Evolutionary conservation across 2,113 vertebrate genomes (phyloP).

Genomic region (Labeo catla): DNA sequence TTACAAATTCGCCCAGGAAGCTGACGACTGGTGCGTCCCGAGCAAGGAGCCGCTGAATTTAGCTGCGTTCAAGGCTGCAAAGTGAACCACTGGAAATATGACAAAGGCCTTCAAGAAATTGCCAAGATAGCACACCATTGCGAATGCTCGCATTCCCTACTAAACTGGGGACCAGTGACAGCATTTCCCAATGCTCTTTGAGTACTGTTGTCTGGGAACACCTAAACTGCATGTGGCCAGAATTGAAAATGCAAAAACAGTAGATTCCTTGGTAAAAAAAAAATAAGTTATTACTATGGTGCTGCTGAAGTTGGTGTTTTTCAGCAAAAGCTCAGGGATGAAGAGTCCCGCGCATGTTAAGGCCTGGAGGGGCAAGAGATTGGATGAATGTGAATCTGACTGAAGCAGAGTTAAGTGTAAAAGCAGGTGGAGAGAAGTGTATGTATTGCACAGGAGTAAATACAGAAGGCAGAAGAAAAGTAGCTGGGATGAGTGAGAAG

Average conservation of each 20-base stretch:
- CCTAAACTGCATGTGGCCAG: not conserved
- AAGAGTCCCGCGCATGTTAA: not conserved
- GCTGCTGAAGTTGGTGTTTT: not conserved
- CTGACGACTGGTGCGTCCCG: conserved; percentile 87
- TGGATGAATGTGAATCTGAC: not conserved
- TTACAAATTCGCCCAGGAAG: conserved; percentile 86
- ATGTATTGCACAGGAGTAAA: not conserved
- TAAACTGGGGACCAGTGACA: not conserved
- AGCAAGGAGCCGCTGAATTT: conserved; percentile 86
- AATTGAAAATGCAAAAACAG: not conserved
- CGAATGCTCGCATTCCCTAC: conserved; percentile 12
- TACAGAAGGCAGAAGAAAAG: not conserved
- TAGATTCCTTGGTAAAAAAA: not conserved
- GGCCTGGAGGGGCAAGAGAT: not conserved
- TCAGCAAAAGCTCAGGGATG: conserved; percentile 4
- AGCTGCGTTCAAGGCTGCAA: conserved; percentile 70
- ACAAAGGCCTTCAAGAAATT: not conserved
- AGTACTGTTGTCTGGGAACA: conserved; percentile 24
- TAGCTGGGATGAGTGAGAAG: not conserved
- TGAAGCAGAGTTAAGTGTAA: conserved; percentile 1
- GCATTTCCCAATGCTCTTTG: not conserved
- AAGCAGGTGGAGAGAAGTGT: not conserved
- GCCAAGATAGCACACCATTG: not conserved
- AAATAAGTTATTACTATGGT: not conserved
- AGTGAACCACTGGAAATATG: not conserved